Evolutionary conservation across 1,140 invertebrate genomes (phyloP).

Genomic region (Calliopsis andreniformis): DNA sequence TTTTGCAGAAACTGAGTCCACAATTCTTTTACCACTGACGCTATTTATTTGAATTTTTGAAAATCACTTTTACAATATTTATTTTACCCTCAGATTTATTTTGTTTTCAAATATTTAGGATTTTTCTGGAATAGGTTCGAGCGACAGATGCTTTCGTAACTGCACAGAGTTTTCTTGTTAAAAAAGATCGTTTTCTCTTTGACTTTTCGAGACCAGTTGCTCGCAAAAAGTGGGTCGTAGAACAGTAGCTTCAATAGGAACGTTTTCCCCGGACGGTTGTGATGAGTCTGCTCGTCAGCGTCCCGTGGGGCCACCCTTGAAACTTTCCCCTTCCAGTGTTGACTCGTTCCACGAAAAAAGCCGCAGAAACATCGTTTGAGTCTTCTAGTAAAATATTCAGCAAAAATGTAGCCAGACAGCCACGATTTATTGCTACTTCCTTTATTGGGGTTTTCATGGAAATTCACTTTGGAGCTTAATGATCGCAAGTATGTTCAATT

Average conservation of each 20-base stretch:
- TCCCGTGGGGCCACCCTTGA: conserved; percentile 2
- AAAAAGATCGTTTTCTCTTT: background rate
- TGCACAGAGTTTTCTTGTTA: too few species aligned
- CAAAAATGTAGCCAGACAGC: conserved; percentile 22
- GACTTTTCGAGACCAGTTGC: too few species aligned
- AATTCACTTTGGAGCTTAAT: background rate
- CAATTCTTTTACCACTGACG: too few species aligned
- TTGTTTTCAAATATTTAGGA: too few species aligned
- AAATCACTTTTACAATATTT: too few species aligned
- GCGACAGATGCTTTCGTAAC: too few species aligned
- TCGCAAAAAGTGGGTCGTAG: too few species aligned
- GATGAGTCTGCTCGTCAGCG: conserved; percentile 1
- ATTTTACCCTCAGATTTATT: too few species aligned
- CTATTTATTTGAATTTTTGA: too few species aligned
- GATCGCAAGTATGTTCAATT: background rate
- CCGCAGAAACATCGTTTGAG: background rate
- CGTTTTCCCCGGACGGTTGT: conserved; percentile 2
- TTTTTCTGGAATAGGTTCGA: too few species aligned
- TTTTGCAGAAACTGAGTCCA: too few species aligned
- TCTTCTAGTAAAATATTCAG: conserved; percentile 23
- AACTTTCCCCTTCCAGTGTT: conserved; percentile 7
- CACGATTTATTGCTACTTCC: conserved; percentile 11
- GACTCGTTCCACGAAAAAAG: background rate
- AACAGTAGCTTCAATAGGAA: background rate
- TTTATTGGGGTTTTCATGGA: background rate